Base-by-base conservation (phyloP, 2,888 invertebrate species). In the Oscheius myriophilus region DNA sequence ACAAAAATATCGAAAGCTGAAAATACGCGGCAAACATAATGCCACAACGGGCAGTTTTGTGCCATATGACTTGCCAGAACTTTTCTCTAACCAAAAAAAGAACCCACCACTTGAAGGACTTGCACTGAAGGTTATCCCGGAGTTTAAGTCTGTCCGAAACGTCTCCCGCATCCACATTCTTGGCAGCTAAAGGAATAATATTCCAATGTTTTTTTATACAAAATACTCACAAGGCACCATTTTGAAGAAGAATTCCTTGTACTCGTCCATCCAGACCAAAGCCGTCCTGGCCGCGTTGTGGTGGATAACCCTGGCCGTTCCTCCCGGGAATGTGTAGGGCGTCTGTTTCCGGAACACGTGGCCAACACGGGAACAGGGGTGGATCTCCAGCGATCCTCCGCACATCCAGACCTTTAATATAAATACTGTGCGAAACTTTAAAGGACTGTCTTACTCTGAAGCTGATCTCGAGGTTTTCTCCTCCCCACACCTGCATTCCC, bases 191-290 rank as follows among this genome's bases (percentile, higher is more conserved):
- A 71, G 81, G 26, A n/a, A n/a, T n/a, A n/a, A n/a, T n/a, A n/a
- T n/a, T n/a, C n/a, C n/a, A n/a, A n/a, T n/a, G n/a, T n/a, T n/a
- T n/a, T 70, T n/a, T n/a, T n/a, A n/a, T n/a, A n/a, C 9, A 23
- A 21, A 54, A 33, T 6, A 45, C 52, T 62, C 42, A 70, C 72
- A 57, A 9, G 82, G 78, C 18, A 76, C 79, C 78, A 76, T 76
- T 69, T 80, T 93, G 61, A 76, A 78, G 73, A 82, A 77, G 71
- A 79, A 73, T 79, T 92, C 92, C 89, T 94, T 92, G 93, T 96
- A 97, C 89, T 97, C 95, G 91, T 98, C 98, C 93, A 99, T 93
- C 98, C 98, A 99, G 86, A 98, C 98, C 89, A 96, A 95, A 85
- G 96, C 97, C 86, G 97, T 96, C 86, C 98, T 91, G 86, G 96